Conservation (phyloP, 2,113 vertebrate genomes). For the Bothrops jararaca region DNA sequence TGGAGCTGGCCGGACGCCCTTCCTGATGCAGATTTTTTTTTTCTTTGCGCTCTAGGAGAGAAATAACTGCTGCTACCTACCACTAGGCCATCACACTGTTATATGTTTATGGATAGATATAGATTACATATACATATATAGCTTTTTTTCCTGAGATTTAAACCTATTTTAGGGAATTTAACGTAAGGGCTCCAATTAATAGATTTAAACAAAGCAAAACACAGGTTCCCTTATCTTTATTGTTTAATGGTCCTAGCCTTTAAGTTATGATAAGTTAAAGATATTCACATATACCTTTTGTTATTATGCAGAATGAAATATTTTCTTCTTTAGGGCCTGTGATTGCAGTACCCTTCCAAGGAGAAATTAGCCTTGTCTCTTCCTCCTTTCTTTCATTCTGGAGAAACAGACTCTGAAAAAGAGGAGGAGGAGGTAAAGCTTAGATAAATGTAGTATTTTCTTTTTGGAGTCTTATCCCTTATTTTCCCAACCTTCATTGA, state of each 20-base stretch:
- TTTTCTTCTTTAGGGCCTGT: too few species aligned
- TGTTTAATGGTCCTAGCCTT: too few species aligned
- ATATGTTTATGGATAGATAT: neutral
- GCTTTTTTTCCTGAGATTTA: neutral
- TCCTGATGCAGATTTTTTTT: neutral
- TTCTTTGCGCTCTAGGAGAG: neutral
- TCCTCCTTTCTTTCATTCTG: too few species aligned
- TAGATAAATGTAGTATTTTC: neutral
- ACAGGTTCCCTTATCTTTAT: neutral
- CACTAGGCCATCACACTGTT: neutral
- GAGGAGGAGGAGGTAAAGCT: neutral
- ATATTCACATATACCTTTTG: too few species aligned
- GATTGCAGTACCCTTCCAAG: too few species aligned
- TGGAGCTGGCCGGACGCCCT: neutral
- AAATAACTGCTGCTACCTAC: neutral
- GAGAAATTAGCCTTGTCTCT: too few species aligned
- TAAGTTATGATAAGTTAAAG: too few species aligned
- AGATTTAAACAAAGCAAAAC: neutral
- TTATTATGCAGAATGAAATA: too few species aligned
- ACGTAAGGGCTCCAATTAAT: neutral
- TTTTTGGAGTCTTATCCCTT: neutral
- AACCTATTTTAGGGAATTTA: neutral
- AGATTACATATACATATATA: neutral
- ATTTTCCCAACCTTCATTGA: neutral
- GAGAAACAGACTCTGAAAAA: too few species aligned